A percentile compares a stretch with the other conserved stretches of the same genome.
Conservation (phyloP, 2,888 invertebrate genomes). For the Cheilosia grossa region DNA sequence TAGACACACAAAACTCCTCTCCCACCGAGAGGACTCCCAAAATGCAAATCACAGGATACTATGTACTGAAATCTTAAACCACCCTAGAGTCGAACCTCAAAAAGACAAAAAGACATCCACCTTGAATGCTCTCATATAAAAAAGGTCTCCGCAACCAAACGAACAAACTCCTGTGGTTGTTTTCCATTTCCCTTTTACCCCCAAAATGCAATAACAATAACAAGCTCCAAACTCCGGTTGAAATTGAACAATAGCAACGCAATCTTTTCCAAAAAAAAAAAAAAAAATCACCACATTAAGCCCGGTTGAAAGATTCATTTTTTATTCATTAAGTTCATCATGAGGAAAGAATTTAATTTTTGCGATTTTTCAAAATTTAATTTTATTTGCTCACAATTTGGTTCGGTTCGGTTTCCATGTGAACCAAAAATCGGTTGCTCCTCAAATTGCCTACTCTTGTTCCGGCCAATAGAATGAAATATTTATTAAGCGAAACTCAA, state of each 20-base stretch:
- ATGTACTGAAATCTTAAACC: too few species aligned
- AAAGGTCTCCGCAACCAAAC: neutral
- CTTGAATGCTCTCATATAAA: neutral
- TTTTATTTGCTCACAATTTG: constrained; percentile 11
- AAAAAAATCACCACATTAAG: constrained; percentile 38
- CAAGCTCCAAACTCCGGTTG: constrained; percentile 24
- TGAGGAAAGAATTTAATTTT: constrained; percentile 44
- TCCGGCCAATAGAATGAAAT: constrained; percentile 1
- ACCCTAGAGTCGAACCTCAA: too few species aligned
- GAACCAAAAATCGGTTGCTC: constrained; percentile 43
- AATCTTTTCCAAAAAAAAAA: constrained; percentile 40
- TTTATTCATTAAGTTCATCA: constrained; percentile 24
- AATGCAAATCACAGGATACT: too few species aligned
- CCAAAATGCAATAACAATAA: neutral
- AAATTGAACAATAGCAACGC: constrained; percentile 28
- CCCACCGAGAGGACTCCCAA: too few species aligned
- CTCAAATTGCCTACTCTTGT: constrained; percentile 4
- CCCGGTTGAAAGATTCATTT: constrained; percentile 13
- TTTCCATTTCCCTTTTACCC: neutral
- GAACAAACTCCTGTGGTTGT: neutral
- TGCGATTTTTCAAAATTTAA: constrained; percentile 30
- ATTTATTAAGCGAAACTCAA: constrained; percentile 43
- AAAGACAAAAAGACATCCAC: neutral
- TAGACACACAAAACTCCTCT: too few species aligned
- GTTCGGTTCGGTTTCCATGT: neutral